A percentile compares a stretch with the other conserved stretches of the same genome.
phyloP scores from a whole-genome alignment of 2,113 vertebrate genomes.

The Grammomys dolichurus region DNA sequence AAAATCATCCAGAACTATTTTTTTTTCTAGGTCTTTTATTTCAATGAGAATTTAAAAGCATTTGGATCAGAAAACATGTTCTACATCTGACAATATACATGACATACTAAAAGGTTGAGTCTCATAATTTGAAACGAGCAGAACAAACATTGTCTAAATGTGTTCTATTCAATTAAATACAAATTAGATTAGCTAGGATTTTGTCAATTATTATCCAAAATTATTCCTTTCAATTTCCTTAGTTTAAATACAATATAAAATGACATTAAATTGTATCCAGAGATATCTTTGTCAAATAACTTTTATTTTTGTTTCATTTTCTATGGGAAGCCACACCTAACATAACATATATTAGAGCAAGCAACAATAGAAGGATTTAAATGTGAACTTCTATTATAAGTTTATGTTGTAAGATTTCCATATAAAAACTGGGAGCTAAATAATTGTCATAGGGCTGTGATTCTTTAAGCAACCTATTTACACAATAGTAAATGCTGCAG shows the following conservation, averaged over 20 bases:
- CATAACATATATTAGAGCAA: slow-evolving; percentile 48
- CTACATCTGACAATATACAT: background rate
- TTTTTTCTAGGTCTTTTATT: background rate
- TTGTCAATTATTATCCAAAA: slow-evolving; percentile 64
- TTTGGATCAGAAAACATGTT: background rate
- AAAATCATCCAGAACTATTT: background rate
- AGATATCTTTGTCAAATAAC: slow-evolving; percentile 58
- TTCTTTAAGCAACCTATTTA: background rate
- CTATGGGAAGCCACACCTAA: slow-evolving; percentile 70
- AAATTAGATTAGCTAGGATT: slow-evolving; percentile 59
- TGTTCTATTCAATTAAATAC: slow-evolving; percentile 21
- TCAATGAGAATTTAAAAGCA: background rate
- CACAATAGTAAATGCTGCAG: background rate
- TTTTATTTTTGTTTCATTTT: slow-evolving; percentile 72
- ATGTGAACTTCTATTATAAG: slow-evolving; percentile 57
- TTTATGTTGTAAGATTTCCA: slow-evolving; percentile 16
- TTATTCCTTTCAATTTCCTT: slow-evolving; percentile 64
- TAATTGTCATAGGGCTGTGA: background rate
- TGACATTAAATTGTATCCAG: slow-evolving; percentile 67
- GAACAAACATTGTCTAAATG: background rate
- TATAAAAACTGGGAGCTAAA: slow-evolving; percentile 37
- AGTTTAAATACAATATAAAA: slow-evolving; percentile 65
- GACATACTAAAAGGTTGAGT: background rate
- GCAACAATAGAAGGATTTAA: slow-evolving; percentile 42
- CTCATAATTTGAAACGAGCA: slow-evolving; percentile 56